Base-by-base conservation (phyloP, 2,113 vertebrate species). In the Sylvia atricapilla region DNA sequence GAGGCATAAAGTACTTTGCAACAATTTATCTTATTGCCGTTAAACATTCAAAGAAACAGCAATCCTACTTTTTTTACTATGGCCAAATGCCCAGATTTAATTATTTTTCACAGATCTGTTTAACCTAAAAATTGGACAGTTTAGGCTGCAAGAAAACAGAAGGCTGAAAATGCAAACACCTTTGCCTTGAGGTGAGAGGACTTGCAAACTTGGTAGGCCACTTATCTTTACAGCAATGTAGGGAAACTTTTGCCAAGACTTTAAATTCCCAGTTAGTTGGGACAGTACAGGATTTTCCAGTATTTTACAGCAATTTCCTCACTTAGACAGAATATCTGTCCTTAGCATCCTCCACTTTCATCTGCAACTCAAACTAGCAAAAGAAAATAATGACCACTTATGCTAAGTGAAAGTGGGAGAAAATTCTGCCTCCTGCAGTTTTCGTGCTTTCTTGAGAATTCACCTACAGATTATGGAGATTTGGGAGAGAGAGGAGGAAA, bases 1-100 rank as follows among this genome's bases (percentile, higher is more conserved):
- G 58, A 87, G 41, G 53, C 41, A 89, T 64, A 33, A 70, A 84
- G 16, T 59, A 64, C 43, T 94, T 56, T 1, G 8, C 62, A 95
- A 73, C 58, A 66, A 73, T 90, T 96, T 89, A 89, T 92, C 96
- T 97, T 80, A 84, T 82, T 95, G 92, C 70, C 78, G 85, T 94
- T 87, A 91, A 94, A 83, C 72, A 84, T 93, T 89, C 88, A 96
- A 94, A 95, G 92, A 86, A 72, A 63, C 59, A 97, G 56, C 80
- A 95, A 87, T 77, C 92, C 90, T 82, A 85, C 41, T 92, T 80
- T 96, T 83, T 95, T 97, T 97, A 90, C n/a, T 59, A 60, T 96
- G 97, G 97, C 95, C 60, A 77, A 89, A 80, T 91, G 95, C 97
- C 96, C 92, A 96, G 96, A 91, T 85, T 93, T 59, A 85, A 87